Base-by-base conservation (phyloP, 2,113 vertebrate species). In the Pyxicephalus adspersus region DNA sequence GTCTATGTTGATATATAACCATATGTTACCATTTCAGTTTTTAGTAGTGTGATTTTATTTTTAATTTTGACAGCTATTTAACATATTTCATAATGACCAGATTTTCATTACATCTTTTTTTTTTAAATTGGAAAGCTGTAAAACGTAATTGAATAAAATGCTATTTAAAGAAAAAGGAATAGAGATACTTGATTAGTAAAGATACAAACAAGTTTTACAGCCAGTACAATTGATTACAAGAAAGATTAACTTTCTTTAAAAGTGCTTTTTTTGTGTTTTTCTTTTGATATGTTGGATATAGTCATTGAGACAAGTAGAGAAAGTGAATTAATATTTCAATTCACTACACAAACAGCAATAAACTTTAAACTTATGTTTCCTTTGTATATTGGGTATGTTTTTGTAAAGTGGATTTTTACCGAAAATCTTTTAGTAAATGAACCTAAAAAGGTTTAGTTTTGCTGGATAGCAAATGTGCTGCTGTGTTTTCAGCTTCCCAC, bases 181-280 rank as follows among this genome's bases (percentile, higher is more conserved):
- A 38, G 9, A 7, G 34, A 5, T 38, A 9, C 60, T 52, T 77
- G 26, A 54, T 57, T 77, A 34, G 61, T 23, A 77, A 13, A 31
- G 6, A 31, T 57, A 13, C 7, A 22, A n/a, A 13, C 34, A 31
- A 6, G 0, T n/a, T 5, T 55, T 54, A 34, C 60, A 50, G 34
- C 17, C 25, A 34, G 50, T 55, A 34, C 19, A 31, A 66, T 77
- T 55, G 50, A 55, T 77, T 77, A 8, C 13, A 66, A 38, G 19
- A 22, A 66, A 18, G 50, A 15, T 2, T 31, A 34, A 67, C 20
- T 6, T 34, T n/a, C 20, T 3, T 61, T 1, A 45, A 67, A n/a
- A 64, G 20, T 64, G 34, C 18, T 64, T 64, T 64, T 63, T 34
- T 28, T 45, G 8, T 66, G 2, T 22, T 13, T 22, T 22, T 15